These are phyloP conservation scores for Ceraclea dissimilis DNA, from an alignment of 2,888 invertebrate species.

Conservation along the genomic window DNA sequence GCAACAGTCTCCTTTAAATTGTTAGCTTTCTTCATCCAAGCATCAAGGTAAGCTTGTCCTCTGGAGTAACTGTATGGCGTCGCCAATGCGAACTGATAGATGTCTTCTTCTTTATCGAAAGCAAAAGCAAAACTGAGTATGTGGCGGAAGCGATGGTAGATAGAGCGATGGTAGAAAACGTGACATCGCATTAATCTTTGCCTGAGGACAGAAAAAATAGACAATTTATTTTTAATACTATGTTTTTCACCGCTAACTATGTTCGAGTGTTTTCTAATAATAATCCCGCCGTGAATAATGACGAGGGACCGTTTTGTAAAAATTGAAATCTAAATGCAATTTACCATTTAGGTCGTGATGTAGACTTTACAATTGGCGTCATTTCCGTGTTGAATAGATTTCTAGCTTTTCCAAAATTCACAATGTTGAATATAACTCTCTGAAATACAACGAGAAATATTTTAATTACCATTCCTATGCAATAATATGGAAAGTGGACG, in stretches of 20 bases:
- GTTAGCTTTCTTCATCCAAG: conserved; percentile 57
- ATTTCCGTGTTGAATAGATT: conserved; percentile 84
- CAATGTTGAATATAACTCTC: conserved; percentile 94
- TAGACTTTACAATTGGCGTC: conserved; percentile 91
- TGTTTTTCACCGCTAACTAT: not conserved
- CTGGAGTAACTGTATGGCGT: conserved; percentile 95
- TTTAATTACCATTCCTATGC: too few species aligned
- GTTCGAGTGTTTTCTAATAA: not conserved
- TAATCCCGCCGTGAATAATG: too few species aligned
- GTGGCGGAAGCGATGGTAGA: conserved; percentile 82
- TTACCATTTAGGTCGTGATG: conserved; percentile 86
- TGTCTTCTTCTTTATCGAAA: conserved; percentile 91
- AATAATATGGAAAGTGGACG: too few species aligned
- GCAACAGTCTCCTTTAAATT: conserved; percentile 51
- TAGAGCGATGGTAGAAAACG: conserved; percentile 88
- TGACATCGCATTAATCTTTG: conserved; percentile 71
- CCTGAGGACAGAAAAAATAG: conserved; percentile 40
- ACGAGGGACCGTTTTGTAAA: too few species aligned
- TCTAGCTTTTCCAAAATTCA: conserved; percentile 89
- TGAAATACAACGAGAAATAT: conserved; percentile 44
- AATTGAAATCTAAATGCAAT: too few species aligned
- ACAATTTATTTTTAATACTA: not conserved
- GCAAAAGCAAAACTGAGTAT: conserved; percentile 90
- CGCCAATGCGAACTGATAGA: conserved; percentile 90
- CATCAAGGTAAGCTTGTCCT: conserved; percentile 74